Evolutionary conservation across 1,140 invertebrate genomes (phyloP).

Genomic region (Cotesia vestalis): DNA sequence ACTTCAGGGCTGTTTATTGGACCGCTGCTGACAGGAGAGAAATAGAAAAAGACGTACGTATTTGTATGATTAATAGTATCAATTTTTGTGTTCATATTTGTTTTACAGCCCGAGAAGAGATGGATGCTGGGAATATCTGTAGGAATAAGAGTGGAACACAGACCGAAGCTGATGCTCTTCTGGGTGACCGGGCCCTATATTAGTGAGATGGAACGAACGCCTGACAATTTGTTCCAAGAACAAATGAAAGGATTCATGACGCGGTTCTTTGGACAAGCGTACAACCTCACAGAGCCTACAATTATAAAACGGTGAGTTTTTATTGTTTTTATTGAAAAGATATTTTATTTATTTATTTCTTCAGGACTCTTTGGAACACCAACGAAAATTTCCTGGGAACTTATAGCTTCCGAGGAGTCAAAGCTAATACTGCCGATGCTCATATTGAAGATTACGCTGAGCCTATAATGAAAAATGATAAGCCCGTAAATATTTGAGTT

Average conservation of each 20-base stretch:
- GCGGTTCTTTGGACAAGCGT: conserved; percentile 61
- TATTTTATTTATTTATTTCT: neutral
- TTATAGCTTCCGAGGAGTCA: conserved; percentile 74
- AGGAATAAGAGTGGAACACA: conserved; percentile 73
- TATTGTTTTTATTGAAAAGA: neutral
- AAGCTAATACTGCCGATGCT: conserved; percentile 53
- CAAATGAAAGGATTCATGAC: conserved; percentile 64
- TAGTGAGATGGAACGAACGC: conserved; percentile 67
- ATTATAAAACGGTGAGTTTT: conserved; percentile 53
- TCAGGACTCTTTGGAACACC: conserved; percentile 73
- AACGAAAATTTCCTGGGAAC: conserved; percentile 76
- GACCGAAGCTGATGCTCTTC: conserved; percentile 74
- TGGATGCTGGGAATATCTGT: conserved; percentile 75
- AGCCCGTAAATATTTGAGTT: conserved; percentile 46
- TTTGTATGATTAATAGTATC: neutral
- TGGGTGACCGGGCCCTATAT: conserved; percentile 71
- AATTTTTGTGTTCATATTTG: neutral
- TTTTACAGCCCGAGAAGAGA: conserved; percentile 38
- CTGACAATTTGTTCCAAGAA: conserved; percentile 61
- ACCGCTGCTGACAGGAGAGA: conserved; percentile 57
- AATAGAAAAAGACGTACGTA: conserved; percentile 43
- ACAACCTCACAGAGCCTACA: conserved; percentile 66
- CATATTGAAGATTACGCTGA: conserved; percentile 45
- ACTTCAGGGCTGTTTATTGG: conserved; percentile 66
- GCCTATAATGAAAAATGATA: conserved; percentile 49